phyloP scores from a whole-genome alignment of 2,888 invertebrate species.

The Notodonta ziczac region DNA sequence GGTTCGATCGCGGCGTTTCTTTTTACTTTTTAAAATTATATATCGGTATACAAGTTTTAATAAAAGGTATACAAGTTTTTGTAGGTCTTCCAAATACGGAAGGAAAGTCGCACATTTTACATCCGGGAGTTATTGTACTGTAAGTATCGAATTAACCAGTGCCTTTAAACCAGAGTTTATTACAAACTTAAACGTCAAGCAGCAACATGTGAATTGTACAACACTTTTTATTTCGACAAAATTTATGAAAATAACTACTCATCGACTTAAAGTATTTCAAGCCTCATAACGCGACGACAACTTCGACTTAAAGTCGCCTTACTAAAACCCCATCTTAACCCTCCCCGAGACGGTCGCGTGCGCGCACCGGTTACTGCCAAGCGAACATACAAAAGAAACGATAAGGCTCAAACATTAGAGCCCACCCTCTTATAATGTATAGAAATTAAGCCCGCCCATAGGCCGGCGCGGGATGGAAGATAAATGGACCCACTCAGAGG shows the following conservation, averaged over 20 bases:
- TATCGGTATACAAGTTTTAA: too few species aligned
- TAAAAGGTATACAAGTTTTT: too few species aligned
- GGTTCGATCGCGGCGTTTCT: conserved; percentile 25
- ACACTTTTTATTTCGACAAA: too few species aligned
- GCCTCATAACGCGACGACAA: neutral
- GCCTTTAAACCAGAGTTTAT: too few species aligned
- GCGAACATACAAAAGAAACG: conserved; percentile 65
- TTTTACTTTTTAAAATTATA: neutral
- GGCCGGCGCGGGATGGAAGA: conserved; percentile 33
- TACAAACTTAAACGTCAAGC: too few species aligned
- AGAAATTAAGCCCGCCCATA: conserved; percentile 55
- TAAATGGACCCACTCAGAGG: conserved; percentile 40
- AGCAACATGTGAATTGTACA: too few species aligned
- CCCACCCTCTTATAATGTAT: conserved; percentile 54
- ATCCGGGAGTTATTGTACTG: too few species aligned
- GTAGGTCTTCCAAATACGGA: too few species aligned
- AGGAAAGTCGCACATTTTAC: too few species aligned
- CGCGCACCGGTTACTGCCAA: conserved; percentile 50
- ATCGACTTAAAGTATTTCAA: too few species aligned
- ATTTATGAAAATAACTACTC: too few species aligned
- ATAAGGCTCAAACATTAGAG: conserved; percentile 58
- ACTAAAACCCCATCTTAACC: conserved; percentile 25
- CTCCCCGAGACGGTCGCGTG: conserved; percentile 51
- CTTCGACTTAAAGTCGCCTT: conserved; percentile 9
- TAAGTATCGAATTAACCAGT: too few species aligned